Percentiles rank a stretch among this genome's conserved stretches.
phyloP scores from a whole-genome alignment of 2,113 vertebrate species.

The Nematolebias whitei region DNA sequence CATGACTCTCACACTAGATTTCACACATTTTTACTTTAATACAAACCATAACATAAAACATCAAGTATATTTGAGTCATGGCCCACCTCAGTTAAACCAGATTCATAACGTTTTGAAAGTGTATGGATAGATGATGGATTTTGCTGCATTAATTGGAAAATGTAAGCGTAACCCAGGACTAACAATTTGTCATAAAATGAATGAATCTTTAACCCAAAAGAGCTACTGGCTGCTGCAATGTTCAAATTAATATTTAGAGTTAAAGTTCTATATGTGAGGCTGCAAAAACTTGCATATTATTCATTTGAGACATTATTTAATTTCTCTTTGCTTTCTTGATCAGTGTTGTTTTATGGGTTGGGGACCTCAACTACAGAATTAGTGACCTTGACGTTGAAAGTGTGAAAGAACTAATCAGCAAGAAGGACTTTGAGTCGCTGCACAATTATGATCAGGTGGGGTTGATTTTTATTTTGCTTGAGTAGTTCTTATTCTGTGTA shows the following conservation, averaged over 20 bases:
- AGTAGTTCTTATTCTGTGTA: background rate
- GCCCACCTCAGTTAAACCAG: no score
- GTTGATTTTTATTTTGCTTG: background rate
- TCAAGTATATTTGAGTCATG: no score
- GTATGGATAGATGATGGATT: background rate
- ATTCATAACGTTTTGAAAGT: no score
- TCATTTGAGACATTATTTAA: background rate
- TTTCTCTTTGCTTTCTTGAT: background rate
- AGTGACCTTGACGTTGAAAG: slow-evolving; percentile 87
- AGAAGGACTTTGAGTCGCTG: slow-evolving; percentile 86
- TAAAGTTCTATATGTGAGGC: background rate
- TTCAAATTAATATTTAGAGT: background rate
- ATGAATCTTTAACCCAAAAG: no score
- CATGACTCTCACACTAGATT: no score
- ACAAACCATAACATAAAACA: no score
- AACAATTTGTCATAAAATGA: background rate
- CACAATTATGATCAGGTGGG: slow-evolving; percentile 89
- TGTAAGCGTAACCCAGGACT: no score
- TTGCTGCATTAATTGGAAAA: background rate
- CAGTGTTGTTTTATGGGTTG: slow-evolving; percentile 87
- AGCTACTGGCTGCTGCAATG: no score
- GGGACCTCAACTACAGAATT: slow-evolving; percentile 97
- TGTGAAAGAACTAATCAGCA: slow-evolving; percentile 89
- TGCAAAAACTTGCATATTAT: background rate
- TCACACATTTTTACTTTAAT: no score